Evolutionary conservation across 1,140 invertebrate genomes (phyloP), one percentile per base, ranked within the genome.

Genomic region (Eulimnadia texana): DNA sequence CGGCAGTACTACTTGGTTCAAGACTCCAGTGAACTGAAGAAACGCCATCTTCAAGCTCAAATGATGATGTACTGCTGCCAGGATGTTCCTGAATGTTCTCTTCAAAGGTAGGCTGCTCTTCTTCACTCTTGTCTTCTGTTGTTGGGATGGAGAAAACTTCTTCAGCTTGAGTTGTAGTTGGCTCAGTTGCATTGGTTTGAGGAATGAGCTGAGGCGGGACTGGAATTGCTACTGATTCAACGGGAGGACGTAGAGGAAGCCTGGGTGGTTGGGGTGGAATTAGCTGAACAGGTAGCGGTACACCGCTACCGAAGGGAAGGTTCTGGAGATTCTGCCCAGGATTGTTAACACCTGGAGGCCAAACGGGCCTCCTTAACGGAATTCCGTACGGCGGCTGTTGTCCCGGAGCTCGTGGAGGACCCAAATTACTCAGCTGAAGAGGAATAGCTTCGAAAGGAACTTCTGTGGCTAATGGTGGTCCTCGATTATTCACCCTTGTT

Each of bases 401-500:
- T 42, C 33, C 42, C 16, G 63, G 54, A 51, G 22, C 13, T 28
- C 60, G 33, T 29, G 63, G 33, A 42, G 33, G 33, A 9, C 33
- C 56, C 42, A 49, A 50, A 50, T 42, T 42, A 16, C 64, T 56
- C 19, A 73, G 69, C 67, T 88, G 84, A 61, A 86, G 83, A 59
- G 88, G 83, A 16, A 42, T 42, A 1, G 80, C 81, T 29, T 86
- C 67, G 1, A 79, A 77, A 20, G 84, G 82, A 1, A 84, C 74
- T 66, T 90, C 86, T 0, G 84, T 82, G 56, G 89, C 85, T 55
- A 85, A 78, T 0, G 88, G 88, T 0, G 90, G 90, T 1, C 89
- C 90, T 52, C 90, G 75, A 69, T 93, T 91, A 68, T 94, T 94
- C 29, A 93, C 92, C 63, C 90, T 80, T 0, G 78, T 79, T 10